These are phyloP conservation scores for Tachystola acroxantha DNA, from an alignment of 2,888 invertebrate genomes.

Conservation along the genomic window DNA sequence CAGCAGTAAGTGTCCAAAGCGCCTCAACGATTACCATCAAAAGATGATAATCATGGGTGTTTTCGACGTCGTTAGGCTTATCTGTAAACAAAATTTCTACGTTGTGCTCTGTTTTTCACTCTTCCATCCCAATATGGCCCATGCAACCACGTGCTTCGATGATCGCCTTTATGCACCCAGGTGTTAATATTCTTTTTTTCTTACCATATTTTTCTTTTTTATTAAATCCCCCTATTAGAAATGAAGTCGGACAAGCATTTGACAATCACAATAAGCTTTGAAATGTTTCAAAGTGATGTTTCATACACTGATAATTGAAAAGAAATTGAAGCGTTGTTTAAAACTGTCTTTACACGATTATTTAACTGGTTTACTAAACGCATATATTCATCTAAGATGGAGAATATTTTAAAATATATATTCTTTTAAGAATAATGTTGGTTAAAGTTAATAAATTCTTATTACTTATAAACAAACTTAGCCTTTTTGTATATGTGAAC, in stretches of 20 bases:
- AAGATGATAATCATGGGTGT: conserved; percentile 78
- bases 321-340: conserved; percentile 25
- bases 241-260: conserved; percentile 24
- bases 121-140: conserved; percentile 47
- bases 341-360: conserved; percentile 47
- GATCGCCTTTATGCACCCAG: conserved; percentile 45
- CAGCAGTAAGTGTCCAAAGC: conserved; percentile 70
- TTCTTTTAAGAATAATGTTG: too few relatives aligned
- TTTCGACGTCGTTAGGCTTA: conserved; percentile 78
- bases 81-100: conserved; percentile 74
- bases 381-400: too few relatives aligned
- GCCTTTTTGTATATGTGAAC: too few relatives aligned
- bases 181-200: conserved; percentile 26
- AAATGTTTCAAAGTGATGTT: conserved; percentile 16
- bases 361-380: too few relatives aligned
- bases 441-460: too few relatives aligned
- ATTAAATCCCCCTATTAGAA: conserved; percentile 26
- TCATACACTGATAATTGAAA: conserved; percentile 13
- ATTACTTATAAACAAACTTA: too few relatives aligned
- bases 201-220: conserved; percentile 12
- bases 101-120: conserved; percentile 54
- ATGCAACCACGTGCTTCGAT: conserved; percentile 41
- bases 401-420: too few relatives aligned
- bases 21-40: conserved; percentile 74
- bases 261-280: conserved; percentile 55